Evolutionary conservation across 2,888 invertebrate genomes (phyloP), one percentile per base, ranked within the genome.

Genomic region (Tridacna crocea): DNA sequence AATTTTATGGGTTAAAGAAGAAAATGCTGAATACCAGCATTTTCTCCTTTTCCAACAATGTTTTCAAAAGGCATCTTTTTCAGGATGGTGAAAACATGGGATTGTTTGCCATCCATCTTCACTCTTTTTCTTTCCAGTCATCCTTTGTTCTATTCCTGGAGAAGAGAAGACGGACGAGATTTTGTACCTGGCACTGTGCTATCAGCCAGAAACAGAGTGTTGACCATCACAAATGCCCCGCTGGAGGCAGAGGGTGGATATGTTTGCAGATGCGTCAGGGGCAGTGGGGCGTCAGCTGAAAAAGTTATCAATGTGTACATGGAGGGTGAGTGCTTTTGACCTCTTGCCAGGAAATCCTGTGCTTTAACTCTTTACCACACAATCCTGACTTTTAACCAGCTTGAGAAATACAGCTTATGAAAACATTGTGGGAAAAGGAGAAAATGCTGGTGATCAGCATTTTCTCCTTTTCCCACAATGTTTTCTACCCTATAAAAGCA

Each of bases 161-260:
- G 72, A 24, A 70, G 85, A 12, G 80, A 80, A 22, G 79, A 77
- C 73, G 85, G 78, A 24, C 75, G 74, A 22, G 27, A 72, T 3
- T 78, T 85, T 74, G 76, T 65, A 12, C 26, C 48, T 12, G 83
- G 83, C 6, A 82, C 86, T 1, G 70, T 46, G 1, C 12, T 83
- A 12, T 81, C 82, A 3, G 79, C 76, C n/a, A 47, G 60, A 27
- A 79, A 75, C 36, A 73, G 86, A 24, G 81, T 83, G 10, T 27
- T 86, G 24, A 79, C 75, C 17, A 83, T 86, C 24, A 46, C 70
- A 0, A 79, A 86, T 48, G 81, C 86, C 4, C 65, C 77, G 12
- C 27, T 86, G 0, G 81, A 81, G n/a, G 81, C 83, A 0, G 83
- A 86, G 47, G 86, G 86, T 13, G 75, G 66, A n/a, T 86, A 86